phyloP scores from a whole-genome alignment of 1,140 invertebrate genomes.

The Pseudachorutes palmiensis region DNA sequence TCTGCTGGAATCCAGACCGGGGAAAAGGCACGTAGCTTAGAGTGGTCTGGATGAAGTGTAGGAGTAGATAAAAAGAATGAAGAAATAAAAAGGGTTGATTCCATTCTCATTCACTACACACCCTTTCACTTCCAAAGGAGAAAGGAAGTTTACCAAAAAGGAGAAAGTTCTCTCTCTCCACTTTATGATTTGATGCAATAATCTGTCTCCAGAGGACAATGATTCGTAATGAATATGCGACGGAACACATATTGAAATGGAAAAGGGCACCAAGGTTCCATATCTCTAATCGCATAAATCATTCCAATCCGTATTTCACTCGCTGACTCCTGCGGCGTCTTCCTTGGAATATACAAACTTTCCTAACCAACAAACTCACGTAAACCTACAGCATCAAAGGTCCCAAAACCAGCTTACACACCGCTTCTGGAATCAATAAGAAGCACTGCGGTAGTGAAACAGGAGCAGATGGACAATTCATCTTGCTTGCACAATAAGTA shows the following conservation, averaged over 20 bases:
- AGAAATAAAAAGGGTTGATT: constrained; percentile 11
- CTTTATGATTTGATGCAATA: constrained; percentile 40
- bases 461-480: too few relatives aligned
- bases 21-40: constrained; percentile 28
- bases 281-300: constrained; percentile 32
- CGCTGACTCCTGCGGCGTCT: not conserved
- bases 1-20: constrained; percentile 26
- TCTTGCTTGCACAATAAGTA: too few relatives aligned
- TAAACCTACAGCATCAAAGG: too few relatives aligned
- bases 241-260: constrained; percentile 41
- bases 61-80: constrained; percentile 31
- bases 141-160: constrained; percentile 12
- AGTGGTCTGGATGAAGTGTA: constrained; percentile 20
- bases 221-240: constrained; percentile 47
- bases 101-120: constrained; percentile 13
- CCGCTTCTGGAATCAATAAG: too few relatives aligned
- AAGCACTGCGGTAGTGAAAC: too few relatives aligned
- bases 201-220: constrained; percentile 40
- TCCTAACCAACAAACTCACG: constrained; percentile 1
- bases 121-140: not conserved
- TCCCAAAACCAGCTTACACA: too few relatives aligned
- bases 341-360: not conserved
- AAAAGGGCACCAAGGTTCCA: constrained; percentile 26
- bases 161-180: constrained; percentile 16
- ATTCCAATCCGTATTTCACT: constrained; percentile 13